A percentile compares a stretch with the other conserved stretches of the same genome.
Evolutionary conservation across 2,797 vertebrate species (phyloP).

Genomic region (Phylloscopus collybita): DNA sequence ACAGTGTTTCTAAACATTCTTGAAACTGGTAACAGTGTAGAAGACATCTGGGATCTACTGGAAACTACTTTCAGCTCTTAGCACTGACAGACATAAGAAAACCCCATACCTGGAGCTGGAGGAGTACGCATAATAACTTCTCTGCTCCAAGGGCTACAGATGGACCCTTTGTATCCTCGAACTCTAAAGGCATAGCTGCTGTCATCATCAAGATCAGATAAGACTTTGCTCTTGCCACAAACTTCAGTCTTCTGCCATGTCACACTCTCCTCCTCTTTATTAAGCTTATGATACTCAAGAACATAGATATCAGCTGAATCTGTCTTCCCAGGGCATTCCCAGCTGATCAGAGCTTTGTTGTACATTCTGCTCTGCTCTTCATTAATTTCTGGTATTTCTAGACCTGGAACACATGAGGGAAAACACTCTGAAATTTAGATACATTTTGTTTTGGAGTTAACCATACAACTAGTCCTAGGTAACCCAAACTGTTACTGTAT

Average conservation of each 20-base stretch:
- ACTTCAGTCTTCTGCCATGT: slow-evolving; percentile 81
- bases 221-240: slow-evolving; percentile 80
- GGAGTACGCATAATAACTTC: slow-evolving; percentile 89
- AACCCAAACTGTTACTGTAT: background rate
- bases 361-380: slow-evolving; percentile 87
- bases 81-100: background rate
- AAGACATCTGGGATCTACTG: background rate
- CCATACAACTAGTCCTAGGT: background rate
- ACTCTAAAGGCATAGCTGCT: slow-evolving; percentile 90
- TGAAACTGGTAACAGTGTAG: accelerated
- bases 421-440: background rate
- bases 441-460: background rate
- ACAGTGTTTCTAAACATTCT: background rate
- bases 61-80: background rate
- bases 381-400: slow-evolving; percentile 90
- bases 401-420: slow-evolving; percentile 74
- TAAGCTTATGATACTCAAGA: slow-evolving; percentile 88
- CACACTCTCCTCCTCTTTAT: slow-evolving; percentile 70
- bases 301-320: slow-evolving; percentile 87
- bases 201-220: slow-evolving; percentile 84
- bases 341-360: slow-evolving; percentile 89
- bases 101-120: slow-evolving; percentile 86
- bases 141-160: slow-evolving; percentile 88
- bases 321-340: slow-evolving; percentile 86
- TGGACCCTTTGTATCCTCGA: slow-evolving; percentile 84